Conservation (phyloP, 2,888 invertebrate species). For the Rhingia rostrata region DNA sequence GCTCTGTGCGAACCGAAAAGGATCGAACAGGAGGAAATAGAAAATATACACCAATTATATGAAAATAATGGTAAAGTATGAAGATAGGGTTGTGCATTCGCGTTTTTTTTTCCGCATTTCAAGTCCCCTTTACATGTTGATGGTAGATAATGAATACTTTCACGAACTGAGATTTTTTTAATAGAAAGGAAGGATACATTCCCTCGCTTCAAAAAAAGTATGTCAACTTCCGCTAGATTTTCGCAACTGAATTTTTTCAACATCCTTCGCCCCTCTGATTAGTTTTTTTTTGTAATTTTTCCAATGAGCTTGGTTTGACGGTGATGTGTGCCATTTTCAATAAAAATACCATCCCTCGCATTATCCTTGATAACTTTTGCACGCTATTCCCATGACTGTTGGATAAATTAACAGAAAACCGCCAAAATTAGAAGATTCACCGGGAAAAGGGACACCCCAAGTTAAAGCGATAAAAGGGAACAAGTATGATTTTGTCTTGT, state of each 20-base stretch:
- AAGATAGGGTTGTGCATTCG: constrained; percentile 50
- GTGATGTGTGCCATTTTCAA: constrained; percentile 59
- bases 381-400: constrained; percentile 53
- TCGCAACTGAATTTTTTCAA: constrained; percentile 62
- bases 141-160: constrained; percentile 16
- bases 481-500: constrained; percentile 32
- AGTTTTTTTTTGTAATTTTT: neutral
- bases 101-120: constrained; percentile 45
- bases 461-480: constrained; percentile 32
- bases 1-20: constrained; percentile 36
- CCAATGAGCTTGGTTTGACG: neutral
- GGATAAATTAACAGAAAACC: constrained; percentile 68
- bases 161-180: constrained; percentile 62
- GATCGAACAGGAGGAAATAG: constrained; percentile 36
- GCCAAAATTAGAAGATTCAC: constrained; percentile 70
- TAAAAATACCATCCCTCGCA: constrained; percentile 60
- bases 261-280: constrained; percentile 39
- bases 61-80: constrained; percentile 51
- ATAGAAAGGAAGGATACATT: constrained; percentile 53
- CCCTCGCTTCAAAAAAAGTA: constrained; percentile 3
- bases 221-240: constrained; percentile 61
- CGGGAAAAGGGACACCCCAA: constrained; percentile 45
- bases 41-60: constrained; percentile 63
- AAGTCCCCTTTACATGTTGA: constrained; percentile 2
- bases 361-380: constrained; percentile 55